Percentiles rank a stretch among this genome's conserved stretches.
Conservation (phyloP, 2,113 vertebrate genomes). For the Lepus timidus region DNA sequence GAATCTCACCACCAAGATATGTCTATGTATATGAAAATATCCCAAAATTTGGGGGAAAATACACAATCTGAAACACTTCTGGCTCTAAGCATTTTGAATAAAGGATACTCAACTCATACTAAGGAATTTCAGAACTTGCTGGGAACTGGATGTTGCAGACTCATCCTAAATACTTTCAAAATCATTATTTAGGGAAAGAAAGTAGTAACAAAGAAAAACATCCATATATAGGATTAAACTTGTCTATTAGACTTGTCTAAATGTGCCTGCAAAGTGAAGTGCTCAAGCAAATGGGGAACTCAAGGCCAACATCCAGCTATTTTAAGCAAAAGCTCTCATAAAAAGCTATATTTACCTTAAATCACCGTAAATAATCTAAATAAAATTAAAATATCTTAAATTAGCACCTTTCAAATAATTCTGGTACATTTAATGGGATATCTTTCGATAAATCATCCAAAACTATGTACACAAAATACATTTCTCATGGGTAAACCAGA, state of each 20-base stretch:
- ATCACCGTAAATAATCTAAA: not conserved
- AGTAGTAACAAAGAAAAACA: not conserved
- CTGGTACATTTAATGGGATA: not conserved
- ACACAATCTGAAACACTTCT: not conserved
- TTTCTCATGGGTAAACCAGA: not conserved
- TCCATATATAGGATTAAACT: not conserved
- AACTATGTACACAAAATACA: not conserved
- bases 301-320: not conserved
- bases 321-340: not conserved
- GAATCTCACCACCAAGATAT: not conserved
- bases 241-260: not conserved
- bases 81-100: not conserved
- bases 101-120: not conserved
- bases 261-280: not conserved
- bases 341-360: not conserved
- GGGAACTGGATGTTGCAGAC: not conserved
- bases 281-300: not conserved
- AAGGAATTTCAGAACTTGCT: not conserved
- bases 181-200: not conserved
- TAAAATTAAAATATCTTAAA: constrained; percentile 29
- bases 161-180: not conserved
- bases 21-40: not conserved
- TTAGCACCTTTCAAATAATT: not conserved
- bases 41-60: not conserved
- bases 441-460: not conserved